Conservation (phyloP, 2,113 vertebrate genomes). For the Siniperca knerii region DNA sequence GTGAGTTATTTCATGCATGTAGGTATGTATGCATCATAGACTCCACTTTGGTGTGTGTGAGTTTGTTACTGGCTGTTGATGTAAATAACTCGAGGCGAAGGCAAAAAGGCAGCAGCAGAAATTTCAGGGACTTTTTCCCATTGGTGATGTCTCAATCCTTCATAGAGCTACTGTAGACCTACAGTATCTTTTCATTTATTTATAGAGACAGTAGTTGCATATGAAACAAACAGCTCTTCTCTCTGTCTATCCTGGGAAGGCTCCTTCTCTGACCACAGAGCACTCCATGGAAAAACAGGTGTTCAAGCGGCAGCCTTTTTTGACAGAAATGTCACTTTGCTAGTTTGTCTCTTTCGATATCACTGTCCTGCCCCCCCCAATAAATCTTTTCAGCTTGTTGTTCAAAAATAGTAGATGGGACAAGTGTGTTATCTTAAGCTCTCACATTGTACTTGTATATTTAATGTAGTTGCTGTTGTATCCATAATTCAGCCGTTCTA, state of each 20-base stretch:
- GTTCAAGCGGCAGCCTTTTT: background rate
- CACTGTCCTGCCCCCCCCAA: background rate
- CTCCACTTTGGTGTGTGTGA: constrained; percentile 14
- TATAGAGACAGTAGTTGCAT: constrained; percentile 45
- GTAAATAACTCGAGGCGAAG: constrained; percentile 65
- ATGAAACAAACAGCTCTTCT: constrained; percentile 46
- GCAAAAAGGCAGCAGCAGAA: constrained; percentile 56
- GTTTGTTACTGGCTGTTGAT: constrained; percentile 50
- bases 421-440: background rate
- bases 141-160: constrained; percentile 61
- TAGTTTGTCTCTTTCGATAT: background rate
- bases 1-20: constrained; percentile 31
- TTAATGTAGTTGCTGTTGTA: constrained; percentile 2
- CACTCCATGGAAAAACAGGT: constrained; percentile 15
- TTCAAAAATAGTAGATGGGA: background rate
- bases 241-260: background rate
- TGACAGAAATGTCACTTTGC: constrained; percentile 17
- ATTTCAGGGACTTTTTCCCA: constrained; percentile 55
- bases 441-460: background rate
- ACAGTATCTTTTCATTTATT: constrained; percentile 64
- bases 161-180: constrained; percentile 38
- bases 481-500: background rate
- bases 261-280: constrained; percentile 27
- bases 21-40: constrained; percentile 49
- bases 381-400: background rate